Conservation (phyloP, 2,113 vertebrate genomes). For the Bos taurus region DNA sequence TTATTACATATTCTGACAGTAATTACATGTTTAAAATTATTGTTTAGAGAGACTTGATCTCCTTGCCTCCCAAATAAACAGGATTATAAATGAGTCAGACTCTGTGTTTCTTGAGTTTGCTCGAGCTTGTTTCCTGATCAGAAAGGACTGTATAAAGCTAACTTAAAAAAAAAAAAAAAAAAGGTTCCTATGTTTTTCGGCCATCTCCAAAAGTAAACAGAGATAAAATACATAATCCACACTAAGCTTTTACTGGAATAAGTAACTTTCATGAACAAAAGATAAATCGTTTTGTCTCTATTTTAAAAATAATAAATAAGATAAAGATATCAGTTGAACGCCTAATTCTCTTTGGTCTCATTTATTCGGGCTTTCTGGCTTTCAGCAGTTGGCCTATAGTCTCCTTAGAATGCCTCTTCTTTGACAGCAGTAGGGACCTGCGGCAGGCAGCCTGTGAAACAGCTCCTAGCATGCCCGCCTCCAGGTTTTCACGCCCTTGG, state of each 20-base stretch:
- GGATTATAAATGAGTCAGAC: not conserved
- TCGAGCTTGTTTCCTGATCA: not conserved
- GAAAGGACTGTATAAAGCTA: not conserved
- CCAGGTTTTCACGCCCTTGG: not conserved
- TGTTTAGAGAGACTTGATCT: not conserved
- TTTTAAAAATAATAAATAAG: slow-evolving; percentile 16
- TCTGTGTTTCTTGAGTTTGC: not conserved
- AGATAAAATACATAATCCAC: not conserved
- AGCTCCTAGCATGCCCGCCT: not conserved
- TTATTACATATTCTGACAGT: not conserved
- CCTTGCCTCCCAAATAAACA: not conserved
- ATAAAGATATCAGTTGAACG: not conserved
- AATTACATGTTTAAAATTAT: not conserved
- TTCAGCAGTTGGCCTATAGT: not conserved
- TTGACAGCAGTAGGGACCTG: not conserved
- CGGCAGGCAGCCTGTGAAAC: not conserved
- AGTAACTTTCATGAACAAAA: slow-evolving; percentile 13
- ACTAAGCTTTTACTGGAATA: not conserved
- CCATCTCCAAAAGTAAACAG: slow-evolving; percentile 20
- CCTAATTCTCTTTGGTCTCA: not conserved
- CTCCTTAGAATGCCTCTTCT: not conserved
- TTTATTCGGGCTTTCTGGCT: not conserved
- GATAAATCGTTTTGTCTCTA: not conserved
- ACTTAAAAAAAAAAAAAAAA: not conserved
- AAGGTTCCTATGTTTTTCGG: not conserved